These are phyloP conservation scores for Malaclemys terrapin DNA, from an alignment of 2,113 vertebrate species.

Conservation along the genomic window DNA sequence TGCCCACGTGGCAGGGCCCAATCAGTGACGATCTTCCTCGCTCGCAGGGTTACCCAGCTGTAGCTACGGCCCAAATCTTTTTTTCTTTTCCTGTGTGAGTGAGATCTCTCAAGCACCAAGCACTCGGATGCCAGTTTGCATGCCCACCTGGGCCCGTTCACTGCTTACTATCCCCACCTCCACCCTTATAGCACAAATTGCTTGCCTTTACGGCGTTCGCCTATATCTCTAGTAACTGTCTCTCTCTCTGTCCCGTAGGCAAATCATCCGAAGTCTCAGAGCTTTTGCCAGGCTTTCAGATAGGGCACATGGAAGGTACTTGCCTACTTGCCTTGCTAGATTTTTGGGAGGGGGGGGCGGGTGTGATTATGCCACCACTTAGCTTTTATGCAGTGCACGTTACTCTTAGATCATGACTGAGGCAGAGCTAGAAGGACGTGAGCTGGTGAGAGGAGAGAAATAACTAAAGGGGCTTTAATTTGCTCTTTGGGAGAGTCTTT, in stretches of 20 bases:
- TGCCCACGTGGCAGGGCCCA: neutral
- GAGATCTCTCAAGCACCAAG: neutral
- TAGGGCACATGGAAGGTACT: slow-evolving; percentile 93
- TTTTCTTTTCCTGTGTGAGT: neutral
- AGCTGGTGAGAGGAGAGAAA: neutral
- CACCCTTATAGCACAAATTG: neutral
- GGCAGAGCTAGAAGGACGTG: neutral
- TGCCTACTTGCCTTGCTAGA: slow-evolving; percentile 61
- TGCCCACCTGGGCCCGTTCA: neutral
- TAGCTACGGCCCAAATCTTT: neutral
- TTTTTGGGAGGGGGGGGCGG: neutral
- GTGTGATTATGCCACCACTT: neutral
- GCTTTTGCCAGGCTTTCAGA: slow-evolving; percentile 96
- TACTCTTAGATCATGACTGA: neutral
- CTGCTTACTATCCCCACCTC: neutral
- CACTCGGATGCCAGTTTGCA: neutral
- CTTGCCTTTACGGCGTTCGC: neutral
- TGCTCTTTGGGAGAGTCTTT: neutral
- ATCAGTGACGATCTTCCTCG: neutral
- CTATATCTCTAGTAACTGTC: neutral
- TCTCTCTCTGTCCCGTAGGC: slow-evolving; percentile 85
- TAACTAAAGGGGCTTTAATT: neutral
- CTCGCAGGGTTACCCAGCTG: neutral
- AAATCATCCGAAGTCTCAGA: slow-evolving; percentile 91
- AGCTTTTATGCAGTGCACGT: neutral